These are phyloP conservation scores for Drosophila hawaiiensis DNA, from an alignment of 2,888 invertebrate genomes.

Conservation along the genomic window DNA sequence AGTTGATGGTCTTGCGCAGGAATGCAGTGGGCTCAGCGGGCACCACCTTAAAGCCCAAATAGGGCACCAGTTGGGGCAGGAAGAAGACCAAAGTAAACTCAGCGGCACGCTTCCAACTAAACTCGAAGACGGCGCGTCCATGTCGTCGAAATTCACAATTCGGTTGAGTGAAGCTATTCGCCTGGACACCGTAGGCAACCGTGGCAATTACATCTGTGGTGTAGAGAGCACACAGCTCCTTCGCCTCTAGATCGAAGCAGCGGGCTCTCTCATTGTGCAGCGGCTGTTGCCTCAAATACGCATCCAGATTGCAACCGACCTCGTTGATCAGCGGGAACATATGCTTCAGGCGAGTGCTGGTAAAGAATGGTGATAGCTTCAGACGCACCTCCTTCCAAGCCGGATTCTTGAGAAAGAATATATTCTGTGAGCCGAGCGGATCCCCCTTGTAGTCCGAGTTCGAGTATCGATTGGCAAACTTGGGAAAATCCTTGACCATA, in stretches of 20 bases:
- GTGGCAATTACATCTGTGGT: constrained; percentile 86
- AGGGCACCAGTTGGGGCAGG: constrained; percentile 83
- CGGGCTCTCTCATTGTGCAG: constrained; percentile 62
- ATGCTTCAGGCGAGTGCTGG: constrained; percentile 83
- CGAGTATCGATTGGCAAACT: constrained; percentile 84
- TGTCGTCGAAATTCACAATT: constrained; percentile 85
- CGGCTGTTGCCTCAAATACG: constrained; percentile 70
- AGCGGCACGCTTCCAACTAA: constrained; percentile 78
- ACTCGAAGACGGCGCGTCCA: constrained; percentile 85
- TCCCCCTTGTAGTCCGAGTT: constrained; percentile 83
- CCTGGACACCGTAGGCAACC: constrained; percentile 86
- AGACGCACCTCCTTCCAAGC: constrained; percentile 85
- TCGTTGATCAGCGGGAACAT: constrained; percentile 83
- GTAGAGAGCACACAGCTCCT: constrained; percentile 83
- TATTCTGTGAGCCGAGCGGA: constrained; percentile 85
- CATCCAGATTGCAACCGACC: constrained; percentile 81
- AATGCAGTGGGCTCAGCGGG: constrained; percentile 81
- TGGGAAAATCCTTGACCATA: constrained; percentile 85
- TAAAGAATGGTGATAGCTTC: constrained; percentile 86
- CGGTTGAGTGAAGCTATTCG: constrained; percentile 85
- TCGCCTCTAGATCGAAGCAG: constrained; percentile 78
- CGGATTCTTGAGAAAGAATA: constrained; percentile 86
- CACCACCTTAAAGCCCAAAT: constrained; percentile 83
- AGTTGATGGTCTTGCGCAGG: constrained; percentile 84
- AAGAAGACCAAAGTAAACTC: constrained; percentile 85